A percentile compares a stretch with the other conserved stretches of the same genome.
Evolutionary conservation across 2,113 vertebrate species (phyloP).

Genomic region (Ophiodon elongatus): DNA sequence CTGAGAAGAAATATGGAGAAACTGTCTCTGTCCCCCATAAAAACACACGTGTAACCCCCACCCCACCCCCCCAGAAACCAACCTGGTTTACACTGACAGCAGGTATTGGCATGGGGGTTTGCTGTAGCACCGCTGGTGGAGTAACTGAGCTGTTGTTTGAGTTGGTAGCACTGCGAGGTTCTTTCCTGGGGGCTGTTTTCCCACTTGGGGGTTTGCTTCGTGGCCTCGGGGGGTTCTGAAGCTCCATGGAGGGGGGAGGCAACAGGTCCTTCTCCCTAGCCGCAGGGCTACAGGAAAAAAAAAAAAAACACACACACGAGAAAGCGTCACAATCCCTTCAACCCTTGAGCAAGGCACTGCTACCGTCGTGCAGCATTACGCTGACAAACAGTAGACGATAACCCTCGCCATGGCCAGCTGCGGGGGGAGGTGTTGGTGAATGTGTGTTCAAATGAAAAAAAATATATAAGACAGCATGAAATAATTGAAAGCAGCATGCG

Average conservation of each 20-base stretch:
- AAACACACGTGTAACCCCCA: slow-evolving; percentile 3
- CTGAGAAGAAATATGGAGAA: background rate
- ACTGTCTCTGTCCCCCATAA: background rate
- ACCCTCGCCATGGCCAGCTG: slow-evolving; percentile 28
- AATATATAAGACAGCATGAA: slow-evolving; percentile 44
- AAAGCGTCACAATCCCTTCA: slow-evolving; percentile 13
- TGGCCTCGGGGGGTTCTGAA: slow-evolving; percentile 88
- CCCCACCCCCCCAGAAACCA: background rate
- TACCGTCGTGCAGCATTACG: background rate
- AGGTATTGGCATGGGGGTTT: slow-evolving; percentile 54
- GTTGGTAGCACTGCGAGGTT: slow-evolving; percentile 86
- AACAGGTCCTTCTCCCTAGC: slow-evolving; percentile 93
- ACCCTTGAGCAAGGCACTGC: slow-evolving; percentile 38
- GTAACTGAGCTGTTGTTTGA: slow-evolving; percentile 63
- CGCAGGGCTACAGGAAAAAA: slow-evolving; percentile 82
- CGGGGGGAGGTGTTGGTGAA: slow-evolving; percentile 19
- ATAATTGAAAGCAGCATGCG: slow-evolving; percentile 64
- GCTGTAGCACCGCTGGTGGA: slow-evolving; percentile 70
- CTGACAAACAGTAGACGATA: slow-evolving; percentile 17
- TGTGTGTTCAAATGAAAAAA: slow-evolving; percentile 33
- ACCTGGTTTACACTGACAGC: slow-evolving; percentile 71
- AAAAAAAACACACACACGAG: slow-evolving; percentile 17
- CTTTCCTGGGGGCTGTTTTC: slow-evolving; percentile 94
- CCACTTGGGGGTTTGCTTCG: slow-evolving; percentile 88
- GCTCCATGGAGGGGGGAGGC: slow-evolving; percentile 75